Base-by-base conservation (phyloP, 1,140 invertebrate species). In the Phortica variegata region DNA sequence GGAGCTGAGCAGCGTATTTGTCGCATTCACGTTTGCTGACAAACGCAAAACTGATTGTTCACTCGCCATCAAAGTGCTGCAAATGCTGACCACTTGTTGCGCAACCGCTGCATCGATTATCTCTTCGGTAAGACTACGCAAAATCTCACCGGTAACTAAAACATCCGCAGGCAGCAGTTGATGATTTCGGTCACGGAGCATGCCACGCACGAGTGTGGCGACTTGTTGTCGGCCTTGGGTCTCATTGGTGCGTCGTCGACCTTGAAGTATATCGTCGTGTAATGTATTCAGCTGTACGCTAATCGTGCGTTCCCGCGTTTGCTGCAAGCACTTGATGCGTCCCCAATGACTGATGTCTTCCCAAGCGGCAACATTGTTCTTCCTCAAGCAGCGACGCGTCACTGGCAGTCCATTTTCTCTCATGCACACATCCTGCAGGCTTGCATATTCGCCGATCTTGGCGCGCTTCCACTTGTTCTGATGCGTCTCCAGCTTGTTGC, bases 1-100 rank as follows among this genome's bases (percentile, higher is more conserved):
- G 12, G 52, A 58, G 4, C 52, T 52, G 1, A 74, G 36, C 5
- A 74, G 16, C 0, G 26, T 6, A 34, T 74, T 74, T 8, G 71
- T 74, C 1, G 71, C 56, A 49, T 74, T 74, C 1, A 63, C 33
- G 5, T 69, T 43, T 0, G 60, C 59, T 2, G 71, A 59, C 9
- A 57, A 17, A 0, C 48, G 53, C 3, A 74, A 41, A 2, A 58
- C 50, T 5, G 53, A 9, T 3, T 9, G 15, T 43, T 69, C 57
- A 3, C 42, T 60, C 13, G 54, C 16, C 71, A 74, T 74, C 0
- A 74, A 39, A 9, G 52, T 33, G 2, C 43, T 32, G 9, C 57
- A 69, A n/a, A 74, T 60, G 32, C 66, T 57, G 7, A 74, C 23
- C 39, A 74, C 19, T 36, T 71, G 57, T 8, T 26, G 20, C 16